phyloP scores from a whole-genome alignment of 2,113 vertebrate species.

The Takifugu bimaculatus region DNA sequence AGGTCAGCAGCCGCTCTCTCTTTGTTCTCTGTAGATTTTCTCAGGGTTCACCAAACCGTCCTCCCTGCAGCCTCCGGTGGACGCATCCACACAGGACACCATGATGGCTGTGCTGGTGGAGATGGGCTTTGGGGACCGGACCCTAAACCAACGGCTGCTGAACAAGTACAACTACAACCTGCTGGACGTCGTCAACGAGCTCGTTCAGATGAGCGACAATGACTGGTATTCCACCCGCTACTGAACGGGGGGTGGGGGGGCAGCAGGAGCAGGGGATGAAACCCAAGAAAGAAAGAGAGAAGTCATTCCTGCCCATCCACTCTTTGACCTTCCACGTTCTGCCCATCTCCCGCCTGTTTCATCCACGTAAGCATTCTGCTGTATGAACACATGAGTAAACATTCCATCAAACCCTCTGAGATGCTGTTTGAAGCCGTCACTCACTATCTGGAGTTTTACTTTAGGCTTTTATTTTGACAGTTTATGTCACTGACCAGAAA shows the following conservation, averaged over 20 bases:
- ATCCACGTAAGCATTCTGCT: constrained; percentile 1
- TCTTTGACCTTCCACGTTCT: constrained; percentile 7
- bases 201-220: constrained; percentile 84
- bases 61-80: constrained; percentile 68
- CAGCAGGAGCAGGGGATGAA: too few relatives aligned
- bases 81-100: constrained; percentile 80
- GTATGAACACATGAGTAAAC: neutral
- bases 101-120: constrained; percentile 89
- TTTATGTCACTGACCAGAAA: too few relatives aligned
- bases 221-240: constrained; percentile 86
- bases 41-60: neutral
- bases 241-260: constrained; percentile 56
- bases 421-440: too few relatives aligned
- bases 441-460: constrained; percentile 7
- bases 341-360: constrained; percentile 14
- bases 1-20: constrained; percentile 65
- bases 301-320: constrained; percentile 3
- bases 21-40: neutral
- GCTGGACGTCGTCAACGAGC: constrained; percentile 89
- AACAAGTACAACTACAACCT: constrained; percentile 86
- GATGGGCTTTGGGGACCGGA: constrained; percentile 94
- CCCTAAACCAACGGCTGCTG: constrained; percentile 84
- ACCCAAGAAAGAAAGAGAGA: neutral
- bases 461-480: constrained; percentile 10
- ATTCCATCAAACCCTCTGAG: constrained; percentile 27